Base-by-base conservation (phyloP, 2,888 invertebrate species). In the Tetheella fluctuosa region DNA sequence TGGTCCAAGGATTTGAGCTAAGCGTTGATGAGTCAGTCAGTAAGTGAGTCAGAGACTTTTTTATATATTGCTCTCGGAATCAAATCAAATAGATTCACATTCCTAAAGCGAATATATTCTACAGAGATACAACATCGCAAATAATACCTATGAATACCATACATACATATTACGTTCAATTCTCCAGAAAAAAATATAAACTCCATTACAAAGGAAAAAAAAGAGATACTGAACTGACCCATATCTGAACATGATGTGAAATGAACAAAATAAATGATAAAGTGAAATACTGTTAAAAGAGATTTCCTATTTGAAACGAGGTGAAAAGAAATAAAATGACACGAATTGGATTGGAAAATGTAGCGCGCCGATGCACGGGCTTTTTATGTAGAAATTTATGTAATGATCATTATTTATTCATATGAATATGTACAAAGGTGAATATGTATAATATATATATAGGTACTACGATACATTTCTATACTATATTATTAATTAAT, bases 251-350 rank as follows among this genome's bases (percentile, higher is more conserved):
- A 39, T 39, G 39, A 39, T 17, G 15, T 42, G 10, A 15, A 48
- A 48, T 48, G 48, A 48, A 48, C 20, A 48, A 56, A 56, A 20
- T 52, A 30, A 56, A 13, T 59, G 42, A 52, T 39, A 52, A 48
- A 37, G 52, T 39, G 55, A 56, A 61, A 59, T 39, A 58, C 39
- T 15, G 57, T 57, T 23, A 57, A 52, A 56, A 42, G 58, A 57
- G 56, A 53, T 59, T 52, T 52, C 52, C 34, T 61, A 52, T 52
- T 34, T 52, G 61, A n/a, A 57, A 30, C 20, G 39, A 61, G 30
- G 15, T 39, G 48, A 54, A 55, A 34, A 54, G 30, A 48, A 59
- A 48, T 39, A 55, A 55, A 37, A 23, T 20, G 4, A 34, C 23
- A 37, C 37, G 20, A 55, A 55, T 34, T 23, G 34, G 34, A 55